These are phyloP conservation scores for Empidonax traillii DNA, from an alignment of 2,113 vertebrate species.

Conservation along the genomic window DNA sequence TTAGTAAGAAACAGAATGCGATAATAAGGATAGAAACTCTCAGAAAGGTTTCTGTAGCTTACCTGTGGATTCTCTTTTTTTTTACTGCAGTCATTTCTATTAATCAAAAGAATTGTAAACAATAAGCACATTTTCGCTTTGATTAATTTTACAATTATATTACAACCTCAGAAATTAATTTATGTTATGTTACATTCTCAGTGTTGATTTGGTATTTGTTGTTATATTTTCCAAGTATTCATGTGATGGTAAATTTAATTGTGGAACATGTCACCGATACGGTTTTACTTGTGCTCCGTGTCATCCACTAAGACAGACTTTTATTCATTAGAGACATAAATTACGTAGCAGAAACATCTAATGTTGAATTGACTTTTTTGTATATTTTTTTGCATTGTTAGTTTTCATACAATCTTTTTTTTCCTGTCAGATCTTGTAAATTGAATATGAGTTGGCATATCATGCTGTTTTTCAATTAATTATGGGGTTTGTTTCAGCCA, in stretches of 20 bases:
- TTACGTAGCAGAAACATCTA: background rate
- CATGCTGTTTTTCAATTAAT: background rate
- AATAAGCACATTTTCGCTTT: background rate
- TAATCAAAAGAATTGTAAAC: background rate
- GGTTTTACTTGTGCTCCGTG: background rate
- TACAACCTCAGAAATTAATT: background rate
- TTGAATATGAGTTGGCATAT: background rate
- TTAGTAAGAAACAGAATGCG: background rate
- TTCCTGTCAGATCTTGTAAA: background rate
- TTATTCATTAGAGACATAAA: constrained; percentile 3
- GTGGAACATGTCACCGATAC: background rate
- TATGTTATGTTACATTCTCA: background rate
- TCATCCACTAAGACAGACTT: background rate
- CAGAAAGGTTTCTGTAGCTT: background rate
- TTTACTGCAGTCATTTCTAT: background rate
- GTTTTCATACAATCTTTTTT: background rate
- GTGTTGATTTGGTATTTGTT: background rate
- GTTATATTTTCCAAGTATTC: background rate
- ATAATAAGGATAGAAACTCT: background rate
- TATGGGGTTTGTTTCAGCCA: background rate
- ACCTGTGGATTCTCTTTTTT: background rate
- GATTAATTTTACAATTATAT: background rate
- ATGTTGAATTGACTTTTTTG: background rate
- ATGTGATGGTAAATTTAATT: background rate
- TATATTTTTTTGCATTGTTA: background rate